Evolutionary conservation across 2,797 vertebrate species (phyloP), one percentile per base, ranked within the genome.

Genomic region (Mallotus villosus): DNA sequence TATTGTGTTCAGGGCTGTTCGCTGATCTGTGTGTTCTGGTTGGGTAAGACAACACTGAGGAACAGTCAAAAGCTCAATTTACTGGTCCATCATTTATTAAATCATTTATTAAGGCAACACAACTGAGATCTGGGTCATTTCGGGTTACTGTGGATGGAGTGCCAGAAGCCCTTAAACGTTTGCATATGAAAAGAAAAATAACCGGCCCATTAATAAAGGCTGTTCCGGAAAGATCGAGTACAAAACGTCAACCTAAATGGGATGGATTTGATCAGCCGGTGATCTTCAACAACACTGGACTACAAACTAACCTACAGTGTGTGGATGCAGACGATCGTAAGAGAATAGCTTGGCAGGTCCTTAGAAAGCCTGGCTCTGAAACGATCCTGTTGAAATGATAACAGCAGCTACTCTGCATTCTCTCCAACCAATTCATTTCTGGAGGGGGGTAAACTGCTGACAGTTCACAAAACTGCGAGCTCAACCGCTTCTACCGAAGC

Each of bases 111-210:
- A 94, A 94, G 92, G 93, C 93, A 93, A 94, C 93, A 94, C 92
- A 94, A 94, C 92, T 91, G 90, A 93, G 91, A 89, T 86, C 66
- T 84, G 87, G 89, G 88, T 90, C 74, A 84, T 92, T 92, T 90
- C 82, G 84, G 91, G 87, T 90, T 91, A 93, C 95, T 97, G 95
- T 97, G 96, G 96, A 97, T 97, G 96, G 95, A 96, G 94, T 86
- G 91, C 89, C 89, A 89, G 92, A 93, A 94, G 92, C 91, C 93
- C 93, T 93, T 93, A 90, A 90, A 92, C 83, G 71, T 89, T 93
- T 93, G 92, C 91, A 94, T 93, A 81, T 81, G 71, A 91, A 92
- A 90, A 78, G 83, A 91, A 90, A 86, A 66, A 84, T 62, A 85
- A 88, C 80, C 82, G 88, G 85, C 86, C 87, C 87, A 87, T 89